Evolutionary conservation across 1,140 invertebrate species (phyloP).

Genomic region (Aplysia californica): DNA sequence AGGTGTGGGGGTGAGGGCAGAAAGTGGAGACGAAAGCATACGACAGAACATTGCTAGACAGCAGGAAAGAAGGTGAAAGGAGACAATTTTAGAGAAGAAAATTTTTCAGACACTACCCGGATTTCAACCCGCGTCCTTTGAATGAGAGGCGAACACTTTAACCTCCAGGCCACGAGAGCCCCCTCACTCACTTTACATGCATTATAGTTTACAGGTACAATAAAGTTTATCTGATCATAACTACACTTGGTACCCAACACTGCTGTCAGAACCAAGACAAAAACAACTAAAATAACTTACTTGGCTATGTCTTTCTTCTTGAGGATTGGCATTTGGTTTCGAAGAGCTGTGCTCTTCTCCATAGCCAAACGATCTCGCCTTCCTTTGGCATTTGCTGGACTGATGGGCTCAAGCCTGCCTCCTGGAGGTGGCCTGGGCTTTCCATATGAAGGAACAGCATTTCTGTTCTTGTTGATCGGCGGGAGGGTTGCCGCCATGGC

Average conservation of each 20-base stretch:
- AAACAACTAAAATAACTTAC: conserved; percentile 17
- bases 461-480: conserved; percentile 35
- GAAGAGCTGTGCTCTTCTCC: conserved; percentile 30
- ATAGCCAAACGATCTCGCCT: conserved; percentile 38
- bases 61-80: too few relatives aligned
- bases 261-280: not conserved
- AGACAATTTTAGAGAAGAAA: too few relatives aligned
- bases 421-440: conserved; percentile 29
- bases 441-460: conserved; percentile 14
- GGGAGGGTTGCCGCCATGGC: conserved; percentile 60
- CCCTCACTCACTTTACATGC: too few relatives aligned
- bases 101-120: too few relatives aligned
- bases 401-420: conserved; percentile 42
- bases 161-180: too few relatives aligned
- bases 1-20: too few relatives aligned
- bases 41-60: too few relatives aligned
- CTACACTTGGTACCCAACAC: not conserved
- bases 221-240: not conserved
- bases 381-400: conserved; percentile 43
- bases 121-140: too few relatives aligned
- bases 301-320: conserved; percentile 28
- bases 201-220: not conserved
- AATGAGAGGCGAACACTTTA: too few relatives aligned
- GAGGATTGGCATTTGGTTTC: conserved; percentile 15
- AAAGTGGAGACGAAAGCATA: too few relatives aligned